These are phyloP conservation scores for Spinus pinus DNA, from an alignment of 2,797 vertebrate genomes.

Conservation along the genomic window DNA sequence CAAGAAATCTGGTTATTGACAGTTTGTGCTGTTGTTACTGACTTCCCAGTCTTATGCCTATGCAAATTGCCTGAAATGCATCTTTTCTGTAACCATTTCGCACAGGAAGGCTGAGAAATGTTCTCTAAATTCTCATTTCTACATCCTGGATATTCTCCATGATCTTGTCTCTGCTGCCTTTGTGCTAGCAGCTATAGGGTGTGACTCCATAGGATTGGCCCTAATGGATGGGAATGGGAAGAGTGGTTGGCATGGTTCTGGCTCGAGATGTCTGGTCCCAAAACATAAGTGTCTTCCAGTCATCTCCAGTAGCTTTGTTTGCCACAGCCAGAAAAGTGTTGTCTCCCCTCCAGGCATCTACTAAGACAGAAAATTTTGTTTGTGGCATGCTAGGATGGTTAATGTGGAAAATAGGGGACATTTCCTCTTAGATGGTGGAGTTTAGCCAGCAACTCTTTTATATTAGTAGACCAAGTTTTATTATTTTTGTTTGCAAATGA, in stretches of 20 bases:
- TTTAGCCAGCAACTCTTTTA: neutral
- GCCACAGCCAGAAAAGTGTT: neutral
- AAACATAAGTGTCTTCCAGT: rapidly evolving
- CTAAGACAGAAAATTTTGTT: neutral
- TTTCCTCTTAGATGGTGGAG: neutral
- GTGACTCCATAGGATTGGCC: rapidly evolving
- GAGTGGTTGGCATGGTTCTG: neutral
- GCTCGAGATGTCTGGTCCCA: neutral
- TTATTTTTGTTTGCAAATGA: neutral
- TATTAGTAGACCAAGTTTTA: neutral
- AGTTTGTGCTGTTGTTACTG: neutral
- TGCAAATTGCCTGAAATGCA: neutral
- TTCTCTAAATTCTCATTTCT: neutral
- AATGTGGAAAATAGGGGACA: neutral
- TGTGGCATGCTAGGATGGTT: neutral
- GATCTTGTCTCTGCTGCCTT: neutral
- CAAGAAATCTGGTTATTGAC: neutral
- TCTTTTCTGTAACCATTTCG: neutral
- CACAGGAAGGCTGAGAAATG: neutral
- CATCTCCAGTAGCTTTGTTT: neutral
- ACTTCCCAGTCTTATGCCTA: neutral
- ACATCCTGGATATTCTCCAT: neutral
- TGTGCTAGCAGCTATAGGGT: neutral
- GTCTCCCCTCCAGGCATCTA: neutral
- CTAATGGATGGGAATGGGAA: neutral